phyloP scores from a whole-genome alignment of 2,113 vertebrate species.

The Platysteira castanea region DNA sequence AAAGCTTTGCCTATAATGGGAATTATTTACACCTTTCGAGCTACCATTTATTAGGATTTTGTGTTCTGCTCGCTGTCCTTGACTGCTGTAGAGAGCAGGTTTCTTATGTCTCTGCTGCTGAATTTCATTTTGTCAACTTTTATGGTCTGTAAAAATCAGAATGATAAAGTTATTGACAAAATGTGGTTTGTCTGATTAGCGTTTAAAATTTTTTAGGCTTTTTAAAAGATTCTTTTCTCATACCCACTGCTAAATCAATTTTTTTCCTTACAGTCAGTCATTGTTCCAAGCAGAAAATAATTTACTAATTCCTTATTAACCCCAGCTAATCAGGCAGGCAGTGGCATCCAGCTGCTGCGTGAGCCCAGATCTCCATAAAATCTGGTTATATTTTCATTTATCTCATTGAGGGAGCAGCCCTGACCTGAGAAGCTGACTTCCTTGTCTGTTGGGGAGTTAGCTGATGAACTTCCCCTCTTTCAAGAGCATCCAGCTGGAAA shows the following conservation, averaged over 20 bases:
- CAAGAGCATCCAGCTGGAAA: neutral
- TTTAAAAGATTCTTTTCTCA: neutral
- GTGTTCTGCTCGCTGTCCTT: neutral
- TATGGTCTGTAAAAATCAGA: neutral
- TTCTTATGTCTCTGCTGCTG: neutral
- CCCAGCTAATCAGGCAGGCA: neutral
- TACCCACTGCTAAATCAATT: neutral
- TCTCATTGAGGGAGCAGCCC: neutral
- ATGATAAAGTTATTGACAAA: neutral
- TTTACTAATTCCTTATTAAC: neutral
- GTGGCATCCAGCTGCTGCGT: neutral
- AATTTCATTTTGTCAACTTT: neutral
- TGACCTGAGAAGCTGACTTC: neutral
- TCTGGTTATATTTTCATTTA: neutral
- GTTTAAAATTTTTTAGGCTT: neutral
- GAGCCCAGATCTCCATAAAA: neutral
- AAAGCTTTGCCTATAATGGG: neutral
- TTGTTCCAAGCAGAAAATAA: neutral
- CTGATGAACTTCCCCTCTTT: neutral
- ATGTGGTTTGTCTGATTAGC: neutral
- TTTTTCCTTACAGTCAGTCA: neutral
- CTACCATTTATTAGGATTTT: neutral
- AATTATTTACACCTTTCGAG: neutral
- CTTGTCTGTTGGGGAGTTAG: neutral
- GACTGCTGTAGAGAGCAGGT: neutral